A percentile compares a stretch with the other conserved stretches of the same genome.
These are phyloP conservation scores for Hemitrygon akajei DNA, from an alignment of 2,797 vertebrate genomes.

Conservation along the genomic window DNA sequence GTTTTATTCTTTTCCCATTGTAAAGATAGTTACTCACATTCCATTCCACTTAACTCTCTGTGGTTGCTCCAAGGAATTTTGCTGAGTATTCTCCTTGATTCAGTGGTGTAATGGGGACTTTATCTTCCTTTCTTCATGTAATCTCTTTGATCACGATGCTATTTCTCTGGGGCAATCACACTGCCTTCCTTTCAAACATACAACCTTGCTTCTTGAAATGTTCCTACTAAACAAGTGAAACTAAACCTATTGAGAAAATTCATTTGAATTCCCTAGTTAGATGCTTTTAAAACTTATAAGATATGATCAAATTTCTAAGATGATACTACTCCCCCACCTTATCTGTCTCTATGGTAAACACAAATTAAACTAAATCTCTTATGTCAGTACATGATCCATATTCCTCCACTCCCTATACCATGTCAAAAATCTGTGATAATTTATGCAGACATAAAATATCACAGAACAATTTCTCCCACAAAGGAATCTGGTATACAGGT, in stretches of 20 bases:
- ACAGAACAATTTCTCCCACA: too few relatives aligned
- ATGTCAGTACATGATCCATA: too few relatives aligned
- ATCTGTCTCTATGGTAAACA: too few relatives aligned
- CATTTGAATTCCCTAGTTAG: neutral
- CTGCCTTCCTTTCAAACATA: neutral
- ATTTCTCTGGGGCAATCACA: neutral
- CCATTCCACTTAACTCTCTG: neutral
- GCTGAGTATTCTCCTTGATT: neutral
- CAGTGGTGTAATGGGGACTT: neutral
- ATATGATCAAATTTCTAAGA: neutral
- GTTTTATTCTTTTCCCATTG: neutral
- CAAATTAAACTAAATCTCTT: too few relatives aligned
- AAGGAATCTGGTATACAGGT: too few relatives aligned
- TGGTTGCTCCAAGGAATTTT: neutral
- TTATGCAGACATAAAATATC: too few relatives aligned
- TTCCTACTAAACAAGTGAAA: neutral
- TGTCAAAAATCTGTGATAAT: too few relatives aligned
- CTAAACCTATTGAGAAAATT: neutral
- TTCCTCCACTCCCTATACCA: too few relatives aligned
- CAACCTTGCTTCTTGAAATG: neutral
- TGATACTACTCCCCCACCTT: neutral
- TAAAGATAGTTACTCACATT: too few relatives aligned
- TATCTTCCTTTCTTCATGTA: neutral
- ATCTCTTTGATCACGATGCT: neutral
- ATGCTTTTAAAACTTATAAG: neutral